Percentiles rank a stretch among this genome's conserved stretches.
Conservation (phyloP, 2,113 vertebrate genomes). For the Odobenus rosmarus region DNA sequence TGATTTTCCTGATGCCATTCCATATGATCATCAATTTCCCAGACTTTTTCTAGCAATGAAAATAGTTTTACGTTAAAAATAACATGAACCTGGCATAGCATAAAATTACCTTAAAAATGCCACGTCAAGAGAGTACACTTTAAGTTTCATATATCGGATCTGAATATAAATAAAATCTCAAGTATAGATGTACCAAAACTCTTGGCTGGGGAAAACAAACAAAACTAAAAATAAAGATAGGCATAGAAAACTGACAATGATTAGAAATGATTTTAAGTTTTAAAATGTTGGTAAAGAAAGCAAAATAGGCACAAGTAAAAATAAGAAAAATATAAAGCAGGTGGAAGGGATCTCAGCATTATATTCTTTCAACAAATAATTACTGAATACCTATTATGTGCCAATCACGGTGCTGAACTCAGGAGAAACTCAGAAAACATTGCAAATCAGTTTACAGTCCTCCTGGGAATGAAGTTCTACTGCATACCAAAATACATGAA, state of each 20-base stretch:
- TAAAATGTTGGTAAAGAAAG: not conserved
- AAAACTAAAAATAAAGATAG: not conserved
- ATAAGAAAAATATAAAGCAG: not conserved
- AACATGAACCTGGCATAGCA: not conserved
- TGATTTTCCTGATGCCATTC: constrained; percentile 13
- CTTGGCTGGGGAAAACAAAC: not conserved
- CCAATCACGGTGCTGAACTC: not conserved
- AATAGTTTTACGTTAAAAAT: constrained; percentile 8
- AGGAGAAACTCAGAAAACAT: not conserved
- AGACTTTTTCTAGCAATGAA: constrained; percentile 40
- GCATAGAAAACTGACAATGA: not conserved
- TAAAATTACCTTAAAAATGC: not conserved
- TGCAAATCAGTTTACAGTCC: not conserved
- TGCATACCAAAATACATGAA: not conserved
- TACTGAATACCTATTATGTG: not conserved
- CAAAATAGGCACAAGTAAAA: not conserved
- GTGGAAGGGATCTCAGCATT: not conserved
- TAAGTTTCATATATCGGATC: not conserved
- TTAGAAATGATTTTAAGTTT: not conserved
- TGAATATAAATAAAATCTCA: not conserved
- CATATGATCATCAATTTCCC: not conserved
- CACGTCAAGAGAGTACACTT: not conserved
- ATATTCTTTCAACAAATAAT: not conserved
- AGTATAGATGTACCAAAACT: not conserved
- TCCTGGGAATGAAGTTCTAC: not conserved